Base-by-base conservation (phyloP, 2,113 vertebrate genomes). In the Marcusenius ussheri region DNA sequence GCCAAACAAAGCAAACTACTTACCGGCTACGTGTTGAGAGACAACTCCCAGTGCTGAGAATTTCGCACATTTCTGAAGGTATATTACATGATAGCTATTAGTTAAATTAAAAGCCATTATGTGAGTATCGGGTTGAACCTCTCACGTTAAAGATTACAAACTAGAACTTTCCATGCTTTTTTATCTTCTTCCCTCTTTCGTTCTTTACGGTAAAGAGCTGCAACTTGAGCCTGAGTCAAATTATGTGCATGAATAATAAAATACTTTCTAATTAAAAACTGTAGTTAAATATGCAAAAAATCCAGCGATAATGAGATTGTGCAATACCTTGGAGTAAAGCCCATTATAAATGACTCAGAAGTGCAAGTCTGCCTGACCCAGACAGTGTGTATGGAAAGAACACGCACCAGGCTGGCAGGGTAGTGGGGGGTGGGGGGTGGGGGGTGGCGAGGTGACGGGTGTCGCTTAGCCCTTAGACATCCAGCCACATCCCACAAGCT, bases 201-300 rank as follows among this genome's bases (percentile, higher is more conserved):
- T 94, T 96, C 94, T 94, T 95, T 94, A 91, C 95, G 91, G 93
- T 96, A 94, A 96, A 95, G 95, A 97, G 95, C 96, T 95, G 95
- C 95, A 96, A 96, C 94, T 94, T 91, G 95, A 96, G 95, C 96
- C 96, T 92, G 96, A 96, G 96, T 97, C 96, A 98, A 98, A 99
- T 99, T 99, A 99, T 99, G 98, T 98, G 97, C 98, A 99, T 99
- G 98, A 99, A 99, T 99, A 99, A 99, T 99, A 98, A 98, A 99
- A 98, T 97, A 98, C 97, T 96, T 96, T 98, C 98, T 99, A 99
- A 99, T 99, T 99, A 99, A 99, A 99, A 99, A 98, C 95, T 96
- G 96, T 97, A 96, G 98, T 99, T 99, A 99, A 99, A 98, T 99
- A 99, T 99, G 98, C 98, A 99, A 99, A 99, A 83, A 89, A 83